These are phyloP conservation scores for Hafferia zeledoni DNA, from an alignment of 2,797 vertebrate genomes.

Conservation along the genomic window DNA sequence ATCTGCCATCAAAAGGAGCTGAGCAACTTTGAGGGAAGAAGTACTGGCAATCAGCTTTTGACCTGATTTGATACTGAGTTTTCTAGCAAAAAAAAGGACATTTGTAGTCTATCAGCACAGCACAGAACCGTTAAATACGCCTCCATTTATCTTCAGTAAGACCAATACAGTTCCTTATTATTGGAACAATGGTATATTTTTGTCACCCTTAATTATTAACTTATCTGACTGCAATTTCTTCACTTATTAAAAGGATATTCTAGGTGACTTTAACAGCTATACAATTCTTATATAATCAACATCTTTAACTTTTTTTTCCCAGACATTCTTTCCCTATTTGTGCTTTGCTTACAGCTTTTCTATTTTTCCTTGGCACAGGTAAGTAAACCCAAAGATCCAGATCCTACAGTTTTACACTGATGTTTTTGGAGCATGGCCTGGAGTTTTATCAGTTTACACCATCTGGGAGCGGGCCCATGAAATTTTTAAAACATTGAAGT, in stretches of 20 bases:
- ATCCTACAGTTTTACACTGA: background rate
- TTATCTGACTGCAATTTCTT: background rate
- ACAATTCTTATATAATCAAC: constrained; percentile 2
- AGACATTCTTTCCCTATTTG: background rate
- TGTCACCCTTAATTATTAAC: constrained; percentile 51
- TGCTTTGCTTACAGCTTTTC: background rate
- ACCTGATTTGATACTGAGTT: constrained; percentile 3
- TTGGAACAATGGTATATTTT: constrained; percentile 48
- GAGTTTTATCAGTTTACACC: constrained; percentile 20
- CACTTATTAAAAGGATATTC: background rate
- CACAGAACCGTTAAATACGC: background rate
- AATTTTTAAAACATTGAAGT: background rate
- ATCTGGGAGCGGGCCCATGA: background rate
- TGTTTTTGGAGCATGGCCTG: constrained; percentile 17
- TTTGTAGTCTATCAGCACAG: background rate
- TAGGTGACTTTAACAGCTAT: background rate
- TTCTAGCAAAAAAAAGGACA: background rate
- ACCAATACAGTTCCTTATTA: constrained; percentile 4
- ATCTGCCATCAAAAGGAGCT: background rate
- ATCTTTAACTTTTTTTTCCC: background rate
- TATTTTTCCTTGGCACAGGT: background rate
- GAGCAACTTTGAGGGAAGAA: background rate
- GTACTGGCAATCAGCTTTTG: background rate
- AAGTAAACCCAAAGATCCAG: background rate
- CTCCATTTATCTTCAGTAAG: constrained; percentile 12